Evolutionary conservation across 2,888 invertebrate species (phyloP).

Genomic region (Aquatica leii): DNA sequence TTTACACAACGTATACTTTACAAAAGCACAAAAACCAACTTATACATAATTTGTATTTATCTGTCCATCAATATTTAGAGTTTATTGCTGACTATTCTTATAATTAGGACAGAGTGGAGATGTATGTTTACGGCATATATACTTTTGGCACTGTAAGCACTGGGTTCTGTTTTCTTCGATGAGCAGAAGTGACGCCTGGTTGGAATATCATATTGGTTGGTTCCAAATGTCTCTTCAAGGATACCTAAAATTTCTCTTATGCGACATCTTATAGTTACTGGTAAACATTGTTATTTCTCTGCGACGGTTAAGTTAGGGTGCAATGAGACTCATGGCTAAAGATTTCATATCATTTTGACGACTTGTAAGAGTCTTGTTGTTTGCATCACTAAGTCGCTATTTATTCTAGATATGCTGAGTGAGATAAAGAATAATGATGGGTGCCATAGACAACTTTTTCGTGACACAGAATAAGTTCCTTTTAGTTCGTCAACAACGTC

Average conservation of each 20-base stretch:
- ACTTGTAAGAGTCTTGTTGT: too few relatives aligned
- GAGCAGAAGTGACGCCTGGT: not conserved
- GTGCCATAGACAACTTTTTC: not conserved
- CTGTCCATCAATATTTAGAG: too few relatives aligned
- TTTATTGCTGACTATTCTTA: too few relatives aligned
- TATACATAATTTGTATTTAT: too few relatives aligned
- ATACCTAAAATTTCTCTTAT: not conserved
- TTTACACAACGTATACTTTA: too few relatives aligned
- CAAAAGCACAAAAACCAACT: too few relatives aligned
- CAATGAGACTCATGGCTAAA: too few relatives aligned
- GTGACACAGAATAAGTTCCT: too few relatives aligned
- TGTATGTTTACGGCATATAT: not conserved
- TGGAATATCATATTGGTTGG: not conserved
- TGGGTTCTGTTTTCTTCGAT: not conserved
- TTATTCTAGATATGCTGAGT: not conserved
- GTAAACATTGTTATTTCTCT: not conserved
- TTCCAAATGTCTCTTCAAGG: not conserved
- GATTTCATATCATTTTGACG: too few relatives aligned
- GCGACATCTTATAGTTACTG: not conserved
- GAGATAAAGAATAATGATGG: not conserved
- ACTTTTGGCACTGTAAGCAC: not conserved
- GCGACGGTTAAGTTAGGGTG: not conserved
- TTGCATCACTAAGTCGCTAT: not conserved
- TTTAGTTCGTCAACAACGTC: not conserved
- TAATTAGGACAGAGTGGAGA: not conserved